Conservation (phyloP, 2,888 invertebrate species). For the Andrena dorsata region DNA sequence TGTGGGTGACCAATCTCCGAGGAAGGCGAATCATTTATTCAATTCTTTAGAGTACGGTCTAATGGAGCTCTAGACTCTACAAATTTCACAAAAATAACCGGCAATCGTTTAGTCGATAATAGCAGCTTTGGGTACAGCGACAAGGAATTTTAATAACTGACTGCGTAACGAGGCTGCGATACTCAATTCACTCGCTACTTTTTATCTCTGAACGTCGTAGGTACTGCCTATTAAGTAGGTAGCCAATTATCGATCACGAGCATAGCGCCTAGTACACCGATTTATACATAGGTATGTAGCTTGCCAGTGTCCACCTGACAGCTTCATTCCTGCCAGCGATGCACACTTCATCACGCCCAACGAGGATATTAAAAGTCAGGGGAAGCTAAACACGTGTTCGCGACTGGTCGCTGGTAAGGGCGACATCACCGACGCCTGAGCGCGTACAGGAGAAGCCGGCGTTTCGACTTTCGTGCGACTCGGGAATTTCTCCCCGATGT, state of each 20-base stretch:
- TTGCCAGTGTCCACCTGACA: constrained; percentile 11
- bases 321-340: constrained; percentile 25
- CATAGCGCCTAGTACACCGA: constrained; percentile 18
- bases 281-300: constrained; percentile 18
- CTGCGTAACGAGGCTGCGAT: constrained; percentile 17
- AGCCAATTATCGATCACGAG: constrained; percentile 29
- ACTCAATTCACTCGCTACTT: background rate
- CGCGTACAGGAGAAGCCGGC: constrained; percentile 7
- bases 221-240: background rate
- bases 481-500: constrained; percentile 67
- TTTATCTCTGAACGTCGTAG: background rate
- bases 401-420: background rate
- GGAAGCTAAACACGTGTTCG: background rate
- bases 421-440: constrained; percentile 14
- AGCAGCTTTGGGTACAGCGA: constrained; percentile 20
- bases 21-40: too few species aligned
- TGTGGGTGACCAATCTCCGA: too few species aligned
- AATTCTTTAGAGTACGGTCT: too few species aligned
- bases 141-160: constrained; percentile 35
- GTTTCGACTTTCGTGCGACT: constrained; percentile 51
- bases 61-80: background rate
- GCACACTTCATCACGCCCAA: constrained; percentile 1
- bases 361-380: background rate
- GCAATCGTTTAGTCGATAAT: constrained; percentile 39
- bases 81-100: background rate